Conservation (phyloP, 2,888 invertebrate genomes). For the Xanthia togata region DNA sequence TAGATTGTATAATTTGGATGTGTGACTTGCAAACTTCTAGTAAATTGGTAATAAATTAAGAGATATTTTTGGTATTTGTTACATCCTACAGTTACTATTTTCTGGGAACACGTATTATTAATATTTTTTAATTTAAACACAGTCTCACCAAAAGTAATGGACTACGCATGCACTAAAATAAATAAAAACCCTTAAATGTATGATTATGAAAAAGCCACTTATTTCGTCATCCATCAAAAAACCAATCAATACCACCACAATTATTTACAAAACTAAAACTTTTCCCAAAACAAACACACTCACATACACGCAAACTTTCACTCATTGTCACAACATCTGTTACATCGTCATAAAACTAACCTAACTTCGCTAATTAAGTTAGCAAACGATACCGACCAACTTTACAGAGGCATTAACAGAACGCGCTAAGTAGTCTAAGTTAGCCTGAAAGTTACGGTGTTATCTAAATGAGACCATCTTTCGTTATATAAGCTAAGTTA, state of each 20-base stretch:
- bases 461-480: conserved; percentile 91
- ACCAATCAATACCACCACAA: background rate
- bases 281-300: conserved; percentile 7
- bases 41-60: background rate
- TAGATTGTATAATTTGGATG: background rate
- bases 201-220: background rate
- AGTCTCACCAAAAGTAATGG: background rate
- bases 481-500: conserved; percentile 91
- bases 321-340: conserved; percentile 64
- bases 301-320: conserved; percentile 17
- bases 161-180: background rate
- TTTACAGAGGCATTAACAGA: conserved; percentile 78
- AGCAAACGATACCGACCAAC: conserved; percentile 69
- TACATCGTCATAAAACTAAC: conserved; percentile 73
- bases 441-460: conserved; percentile 89
- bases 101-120: background rate
- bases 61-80: too few relatives aligned
- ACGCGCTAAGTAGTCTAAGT: conserved; percentile 86
- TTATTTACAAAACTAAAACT: conserved; percentile 12
- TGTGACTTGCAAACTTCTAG: background rate
- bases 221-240: background rate
- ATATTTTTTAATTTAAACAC: background rate
- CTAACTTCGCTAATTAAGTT: conserved; percentile 82
- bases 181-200: background rate
- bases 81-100: background rate